Evolutionary conservation across 53 echinoderm and acorn worm species (phyloP), one percentile per base, ranked within the genome.

Genomic region (Arbacia lixula): DNA sequence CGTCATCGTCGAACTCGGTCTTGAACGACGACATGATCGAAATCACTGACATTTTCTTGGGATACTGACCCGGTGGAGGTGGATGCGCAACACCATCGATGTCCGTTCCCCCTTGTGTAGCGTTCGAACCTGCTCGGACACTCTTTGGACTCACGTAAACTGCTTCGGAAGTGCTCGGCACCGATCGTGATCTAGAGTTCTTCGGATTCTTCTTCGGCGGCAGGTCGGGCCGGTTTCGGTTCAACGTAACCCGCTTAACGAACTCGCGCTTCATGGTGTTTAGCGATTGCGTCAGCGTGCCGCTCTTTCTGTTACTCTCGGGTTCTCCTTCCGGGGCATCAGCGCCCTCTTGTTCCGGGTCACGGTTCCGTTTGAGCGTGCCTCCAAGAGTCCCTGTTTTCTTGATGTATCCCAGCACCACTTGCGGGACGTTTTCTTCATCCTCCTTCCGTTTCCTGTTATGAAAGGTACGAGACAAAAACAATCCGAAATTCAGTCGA

Each of bases 121-220:
- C 56, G 40, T 53, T 77, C 25, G 58, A 10, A 20, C 21, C 37
- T 39, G 77, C 14, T 58, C 58, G 57, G 24, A 40, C 77, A 12
- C 6, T 40, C 27, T 40, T 39, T 25, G 77, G 77, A 58, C 38
- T 39, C 5, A 41, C 58, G 77, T 77, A 77, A 4, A 12, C 53
- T 33, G 20, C 74, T 74, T 53, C 74, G 20, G 53, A 50, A 10
- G 50, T 6, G 2, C 51, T 52, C 51, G 74, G 33, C 26, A 40
- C 29, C 16, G 56, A 36, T 36, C 38, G 57, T 35, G 77, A 57
- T 21, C 57, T 57, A 1, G 77, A 77, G 21, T 43, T 77, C 58
- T 77, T 77, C 58, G 77, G 77, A 30, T 81, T 81, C 82, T 81
- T 61, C 34, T 81, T 81, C 64, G 82, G 82, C 19, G 82, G 82